Evolutionary conservation across 2,888 invertebrate genomes (phyloP).

Genomic region (Rhagophthalmus giganteus): DNA sequence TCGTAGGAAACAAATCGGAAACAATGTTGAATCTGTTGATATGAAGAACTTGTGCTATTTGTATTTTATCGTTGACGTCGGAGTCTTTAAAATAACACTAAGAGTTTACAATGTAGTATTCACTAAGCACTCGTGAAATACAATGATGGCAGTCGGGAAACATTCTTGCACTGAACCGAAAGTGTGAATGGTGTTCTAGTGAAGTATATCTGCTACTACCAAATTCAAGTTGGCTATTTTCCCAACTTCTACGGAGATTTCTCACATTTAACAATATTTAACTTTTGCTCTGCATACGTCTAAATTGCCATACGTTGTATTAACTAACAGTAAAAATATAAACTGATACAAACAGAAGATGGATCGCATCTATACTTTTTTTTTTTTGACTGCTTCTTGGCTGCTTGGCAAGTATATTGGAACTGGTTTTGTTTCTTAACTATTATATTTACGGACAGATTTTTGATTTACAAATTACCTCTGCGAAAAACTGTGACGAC

Average conservation of each 20-base stretch:
- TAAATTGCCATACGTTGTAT: constrained; percentile 40
- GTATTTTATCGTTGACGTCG: constrained; percentile 46
- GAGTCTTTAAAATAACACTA: constrained; percentile 48
- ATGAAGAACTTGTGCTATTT: constrained; percentile 52
- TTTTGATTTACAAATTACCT: constrained; percentile 15
- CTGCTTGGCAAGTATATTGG: constrained; percentile 48
- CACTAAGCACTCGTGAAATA: constrained; percentile 50
- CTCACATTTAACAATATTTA: constrained; percentile 53
- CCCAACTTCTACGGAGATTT: constrained; percentile 53
- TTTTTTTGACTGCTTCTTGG: constrained; percentile 46
- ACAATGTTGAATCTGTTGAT: constrained; percentile 48
- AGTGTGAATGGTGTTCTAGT: constrained; percentile 38
- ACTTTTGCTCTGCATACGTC: constrained; percentile 44
- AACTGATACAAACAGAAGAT: constrained; percentile 31
- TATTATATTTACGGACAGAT: constrained; percentile 24
- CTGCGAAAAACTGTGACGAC: not conserved
- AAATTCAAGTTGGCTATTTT: constrained; percentile 50
- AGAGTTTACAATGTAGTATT: constrained; percentile 39
- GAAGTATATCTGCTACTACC: constrained; percentile 39
- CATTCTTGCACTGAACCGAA: constrained; percentile 49
- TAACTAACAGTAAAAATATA: constrained; percentile 35
- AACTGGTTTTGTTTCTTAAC: constrained; percentile 12
- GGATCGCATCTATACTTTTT: constrained; percentile 38
- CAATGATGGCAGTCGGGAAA: constrained; percentile 52
- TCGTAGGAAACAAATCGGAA: constrained; percentile 32